Conservation (phyloP, 2,797 vertebrate genomes). For the Esox masquinongy region DNA sequence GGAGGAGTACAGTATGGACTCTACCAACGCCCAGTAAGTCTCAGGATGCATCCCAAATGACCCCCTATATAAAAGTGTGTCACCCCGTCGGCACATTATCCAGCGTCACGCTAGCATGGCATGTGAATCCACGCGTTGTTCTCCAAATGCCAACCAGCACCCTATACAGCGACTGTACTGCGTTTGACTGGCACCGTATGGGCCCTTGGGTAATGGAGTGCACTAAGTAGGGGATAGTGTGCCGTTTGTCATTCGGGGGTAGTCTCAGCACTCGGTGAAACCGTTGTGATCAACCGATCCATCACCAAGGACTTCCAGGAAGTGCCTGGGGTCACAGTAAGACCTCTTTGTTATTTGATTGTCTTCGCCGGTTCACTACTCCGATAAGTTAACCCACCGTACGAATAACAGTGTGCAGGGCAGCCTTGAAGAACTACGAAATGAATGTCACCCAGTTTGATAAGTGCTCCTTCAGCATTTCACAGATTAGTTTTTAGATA, state of each 20-base stretch:
- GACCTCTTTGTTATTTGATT: background rate
- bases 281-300: background rate
- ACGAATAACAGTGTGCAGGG: background rate
- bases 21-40: conserved; percentile 84
- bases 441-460: background rate
- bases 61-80: background rate
- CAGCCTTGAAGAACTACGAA: background rate
- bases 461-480: background rate
- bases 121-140: conserved; percentile 17
- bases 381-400: background rate
- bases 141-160: background rate
- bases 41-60: conserved; percentile 24
- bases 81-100: background rate
- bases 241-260: background rate
- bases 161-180: background rate
- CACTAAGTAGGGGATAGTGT: background rate
- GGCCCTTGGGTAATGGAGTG: background rate
- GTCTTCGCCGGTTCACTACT: background rate
- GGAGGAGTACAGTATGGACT: conserved; percentile 86
- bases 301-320: background rate
- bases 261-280: background rate
- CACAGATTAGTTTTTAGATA: background rate
- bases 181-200: background rate
- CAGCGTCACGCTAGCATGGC: conserved; percentile 74
- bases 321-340: background rate